phyloP scores from a whole-genome alignment of 2,797 vertebrate species.

The Lagorchestes hirsutus region DNA sequence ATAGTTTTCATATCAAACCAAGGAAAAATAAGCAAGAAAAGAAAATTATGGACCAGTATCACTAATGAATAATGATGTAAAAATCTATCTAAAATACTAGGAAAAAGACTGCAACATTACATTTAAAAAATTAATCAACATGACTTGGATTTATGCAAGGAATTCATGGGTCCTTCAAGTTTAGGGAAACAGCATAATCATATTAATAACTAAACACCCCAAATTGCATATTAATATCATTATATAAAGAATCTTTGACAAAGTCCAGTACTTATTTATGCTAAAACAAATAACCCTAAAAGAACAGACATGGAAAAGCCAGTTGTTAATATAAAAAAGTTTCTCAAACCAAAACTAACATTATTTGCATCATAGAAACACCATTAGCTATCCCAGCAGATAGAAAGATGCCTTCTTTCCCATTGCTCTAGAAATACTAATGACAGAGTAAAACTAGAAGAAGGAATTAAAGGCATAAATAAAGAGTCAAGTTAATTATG shows the following conservation, averaged over 20 bases:
- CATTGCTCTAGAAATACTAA: background rate
- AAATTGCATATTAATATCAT: background rate
- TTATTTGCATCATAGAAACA: background rate
- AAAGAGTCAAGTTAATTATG: background rate
- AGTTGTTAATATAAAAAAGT: background rate
- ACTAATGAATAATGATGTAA: background rate
- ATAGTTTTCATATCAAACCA: no score
- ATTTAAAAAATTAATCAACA: background rate
- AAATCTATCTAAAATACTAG: background rate
- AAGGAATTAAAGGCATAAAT: background rate
- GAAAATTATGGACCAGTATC: background rate
- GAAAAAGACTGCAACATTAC: background rate
- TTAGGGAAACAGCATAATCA: background rate
- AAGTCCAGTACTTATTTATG: background rate
- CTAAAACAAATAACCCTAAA: background rate
- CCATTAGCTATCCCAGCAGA: background rate
- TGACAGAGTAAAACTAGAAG: background rate
- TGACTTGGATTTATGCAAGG: background rate
- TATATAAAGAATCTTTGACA: background rate
- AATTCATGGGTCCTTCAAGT: background rate
- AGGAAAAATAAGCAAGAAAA: background rate
- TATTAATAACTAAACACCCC: background rate
- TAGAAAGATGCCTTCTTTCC: background rate
- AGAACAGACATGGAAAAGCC: background rate
- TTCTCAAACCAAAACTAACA: background rate